Conservation (phyloP, 2,113 vertebrate genomes). For the Platichthys stellatus region DNA sequence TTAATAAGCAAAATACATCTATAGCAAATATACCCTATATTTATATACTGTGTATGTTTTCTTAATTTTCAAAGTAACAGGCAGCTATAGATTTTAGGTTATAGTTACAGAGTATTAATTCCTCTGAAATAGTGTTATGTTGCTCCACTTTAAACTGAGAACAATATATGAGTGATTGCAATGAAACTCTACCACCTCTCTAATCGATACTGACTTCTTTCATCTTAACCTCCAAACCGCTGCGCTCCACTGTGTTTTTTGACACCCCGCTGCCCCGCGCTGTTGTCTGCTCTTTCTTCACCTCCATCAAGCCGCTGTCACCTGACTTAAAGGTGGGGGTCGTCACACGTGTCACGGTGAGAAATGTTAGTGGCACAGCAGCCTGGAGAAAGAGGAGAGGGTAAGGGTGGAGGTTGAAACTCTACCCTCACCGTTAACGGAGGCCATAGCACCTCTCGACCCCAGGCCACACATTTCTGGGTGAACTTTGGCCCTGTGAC, state of each 20-base stretch:
- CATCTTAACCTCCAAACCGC: neutral
- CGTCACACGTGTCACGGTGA: conserved; percentile 70
- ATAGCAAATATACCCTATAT: neutral
- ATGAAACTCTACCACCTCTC: neutral
- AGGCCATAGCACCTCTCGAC: conserved; percentile 79
- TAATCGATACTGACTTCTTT: neutral
- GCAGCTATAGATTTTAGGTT: no score
- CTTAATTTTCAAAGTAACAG: no score
- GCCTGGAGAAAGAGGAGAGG: conserved; percentile 69
- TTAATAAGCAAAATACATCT: neutral
- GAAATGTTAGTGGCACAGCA: conserved; percentile 69
- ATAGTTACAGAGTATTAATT: no score
- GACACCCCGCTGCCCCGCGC: conserved; percentile 20
- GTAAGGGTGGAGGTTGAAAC: conserved; percentile 74
- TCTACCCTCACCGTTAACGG: conserved; percentile 79
- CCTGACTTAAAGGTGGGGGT: conserved; percentile 63
- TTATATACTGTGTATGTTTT: no score
- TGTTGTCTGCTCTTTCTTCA: conserved; percentile 51
- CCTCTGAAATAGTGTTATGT: no score
- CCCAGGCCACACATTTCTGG: conserved; percentile 81
- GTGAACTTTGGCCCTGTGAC: conserved; percentile 81
- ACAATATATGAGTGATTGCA: no score
- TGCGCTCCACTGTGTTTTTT: conserved; percentile 20
- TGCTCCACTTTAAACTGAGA: no score
- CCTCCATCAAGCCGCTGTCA: conserved; percentile 52